Conservation (phyloP, 2,113 vertebrate genomes). For the Paramormyrops kingsleyae region DNA sequence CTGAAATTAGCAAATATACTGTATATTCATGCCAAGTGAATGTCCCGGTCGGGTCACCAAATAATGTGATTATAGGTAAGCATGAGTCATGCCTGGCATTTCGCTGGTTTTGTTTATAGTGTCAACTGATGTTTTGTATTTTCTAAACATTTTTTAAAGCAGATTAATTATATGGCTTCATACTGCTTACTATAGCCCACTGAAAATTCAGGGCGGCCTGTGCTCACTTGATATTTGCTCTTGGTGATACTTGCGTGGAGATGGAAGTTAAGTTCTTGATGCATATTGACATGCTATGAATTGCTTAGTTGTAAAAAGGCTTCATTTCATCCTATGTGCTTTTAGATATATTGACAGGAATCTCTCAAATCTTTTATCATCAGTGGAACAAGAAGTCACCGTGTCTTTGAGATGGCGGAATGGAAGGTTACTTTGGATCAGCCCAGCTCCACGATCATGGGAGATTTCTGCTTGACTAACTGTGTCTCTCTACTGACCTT, state of each 20-base stretch:
- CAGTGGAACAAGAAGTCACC: background rate
- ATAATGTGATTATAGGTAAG: background rate
- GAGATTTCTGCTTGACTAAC: background rate
- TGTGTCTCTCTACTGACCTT: background rate
- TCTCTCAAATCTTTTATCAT: background rate
- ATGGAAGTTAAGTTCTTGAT: background rate
- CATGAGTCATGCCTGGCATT: background rate
- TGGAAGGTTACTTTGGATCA: background rate
- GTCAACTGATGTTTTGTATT: background rate
- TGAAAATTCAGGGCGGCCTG: background rate
- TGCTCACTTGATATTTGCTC: background rate
- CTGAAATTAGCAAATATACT: background rate
- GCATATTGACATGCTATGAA: background rate
- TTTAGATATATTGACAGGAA: background rate
- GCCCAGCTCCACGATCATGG: background rate
- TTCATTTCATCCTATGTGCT: background rate
- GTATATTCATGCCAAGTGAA: background rate
- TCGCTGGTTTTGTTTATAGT: background rate
- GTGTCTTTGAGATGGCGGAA: background rate
- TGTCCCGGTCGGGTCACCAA: background rate
- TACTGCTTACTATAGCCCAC: background rate
- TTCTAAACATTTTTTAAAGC: background rate
- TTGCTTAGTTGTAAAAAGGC: background rate
- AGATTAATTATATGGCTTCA: background rate
- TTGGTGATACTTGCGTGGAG: background rate